Percentiles rank a stretch among this genome's conserved stretches.
phyloP scores from a whole-genome alignment of 2,888 invertebrate genomes.

The Drosophila pseudotalamancana region DNA sequence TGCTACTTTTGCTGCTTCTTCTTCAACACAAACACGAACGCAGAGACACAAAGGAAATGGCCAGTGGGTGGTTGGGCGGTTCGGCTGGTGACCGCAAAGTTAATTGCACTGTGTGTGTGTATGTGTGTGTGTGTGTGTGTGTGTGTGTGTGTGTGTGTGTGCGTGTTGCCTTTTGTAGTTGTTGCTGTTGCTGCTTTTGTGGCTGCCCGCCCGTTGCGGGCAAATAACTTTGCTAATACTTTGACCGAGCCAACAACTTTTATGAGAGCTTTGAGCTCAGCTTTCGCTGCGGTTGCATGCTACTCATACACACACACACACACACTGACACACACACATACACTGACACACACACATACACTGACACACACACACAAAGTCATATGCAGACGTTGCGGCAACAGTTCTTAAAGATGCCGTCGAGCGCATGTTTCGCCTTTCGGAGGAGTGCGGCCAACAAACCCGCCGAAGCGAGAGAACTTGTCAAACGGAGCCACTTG shows the following conservation, averaged over 20 bases:
- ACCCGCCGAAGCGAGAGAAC: no score
- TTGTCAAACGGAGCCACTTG: not conserved
- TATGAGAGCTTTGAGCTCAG: conserved; percentile 47
- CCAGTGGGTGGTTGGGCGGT: conserved; percentile 52
- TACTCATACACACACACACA: conserved; percentile 4
- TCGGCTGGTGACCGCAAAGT: conserved; percentile 64
- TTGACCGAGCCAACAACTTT: conserved; percentile 71
- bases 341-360: not conserved
- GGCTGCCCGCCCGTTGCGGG: conserved; percentile 58
- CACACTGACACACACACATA: not conserved
- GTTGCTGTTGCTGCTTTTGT: conserved; percentile 32
- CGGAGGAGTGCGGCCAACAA: no score
- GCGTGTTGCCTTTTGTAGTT: conserved; percentile 14
- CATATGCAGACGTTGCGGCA: no score
- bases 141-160: conserved; percentile 7
- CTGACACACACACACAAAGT: not conserved
- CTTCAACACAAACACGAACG: conserved; percentile 19
- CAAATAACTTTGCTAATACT: conserved; percentile 74
- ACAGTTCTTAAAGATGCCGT: conserved; percentile 6
- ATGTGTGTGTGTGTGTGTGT: not conserved
- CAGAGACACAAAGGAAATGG: conserved; percentile 42
- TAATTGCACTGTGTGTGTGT: conserved; percentile 63
- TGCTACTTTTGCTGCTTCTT: conserved; percentile 32
- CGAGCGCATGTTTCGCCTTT: conserved; percentile 2
- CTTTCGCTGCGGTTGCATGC: conserved; percentile 53